phyloP scores from a whole-genome alignment of 2,888 invertebrate genomes.

The Megalurothrips usitatus region DNA sequence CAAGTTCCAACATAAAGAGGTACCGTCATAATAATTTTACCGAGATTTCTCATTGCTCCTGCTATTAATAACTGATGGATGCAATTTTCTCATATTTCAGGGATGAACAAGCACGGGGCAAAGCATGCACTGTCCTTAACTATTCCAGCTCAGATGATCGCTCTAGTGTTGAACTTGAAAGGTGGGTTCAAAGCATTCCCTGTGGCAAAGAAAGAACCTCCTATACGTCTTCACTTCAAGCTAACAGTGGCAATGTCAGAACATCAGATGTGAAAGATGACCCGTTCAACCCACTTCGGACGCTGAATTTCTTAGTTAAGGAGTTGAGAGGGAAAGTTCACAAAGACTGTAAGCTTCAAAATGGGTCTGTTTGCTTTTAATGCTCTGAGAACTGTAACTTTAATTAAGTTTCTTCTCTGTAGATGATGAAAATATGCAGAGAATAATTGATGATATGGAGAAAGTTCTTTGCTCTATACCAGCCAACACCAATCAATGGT shows the following conservation, averaged over 20 bases:
- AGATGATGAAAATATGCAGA: slow-evolving; percentile 9
- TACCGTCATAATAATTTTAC: neutral
- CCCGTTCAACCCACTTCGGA: slow-evolving; percentile 28
- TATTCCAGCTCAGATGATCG: neutral
- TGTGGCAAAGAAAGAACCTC: neutral
- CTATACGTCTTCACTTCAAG: neutral
- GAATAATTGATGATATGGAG: neutral
- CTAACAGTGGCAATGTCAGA: neutral
- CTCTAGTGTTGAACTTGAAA: neutral
- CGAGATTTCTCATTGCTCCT: neutral
- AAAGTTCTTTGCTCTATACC: neutral
- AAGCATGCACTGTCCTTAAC: neutral
- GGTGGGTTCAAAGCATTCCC: neutral
- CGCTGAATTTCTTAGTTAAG: slow-evolving; percentile 29
- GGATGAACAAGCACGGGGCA: neutral
- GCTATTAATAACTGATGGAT: neutral
- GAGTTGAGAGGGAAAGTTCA: slow-evolving; percentile 29
- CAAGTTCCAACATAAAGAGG: neutral
- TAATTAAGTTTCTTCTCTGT: neutral
- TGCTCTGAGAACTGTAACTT: neutral
- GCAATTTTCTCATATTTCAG: neutral
- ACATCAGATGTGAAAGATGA: neutral
- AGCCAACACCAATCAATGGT: neutral
- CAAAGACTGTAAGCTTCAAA: slow-evolving; percentile 27
- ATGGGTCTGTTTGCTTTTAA: neutral